Evolutionary conservation across 2,797 vertebrate species (phyloP).

Genomic region (Cyprinodon diabolis): DNA sequence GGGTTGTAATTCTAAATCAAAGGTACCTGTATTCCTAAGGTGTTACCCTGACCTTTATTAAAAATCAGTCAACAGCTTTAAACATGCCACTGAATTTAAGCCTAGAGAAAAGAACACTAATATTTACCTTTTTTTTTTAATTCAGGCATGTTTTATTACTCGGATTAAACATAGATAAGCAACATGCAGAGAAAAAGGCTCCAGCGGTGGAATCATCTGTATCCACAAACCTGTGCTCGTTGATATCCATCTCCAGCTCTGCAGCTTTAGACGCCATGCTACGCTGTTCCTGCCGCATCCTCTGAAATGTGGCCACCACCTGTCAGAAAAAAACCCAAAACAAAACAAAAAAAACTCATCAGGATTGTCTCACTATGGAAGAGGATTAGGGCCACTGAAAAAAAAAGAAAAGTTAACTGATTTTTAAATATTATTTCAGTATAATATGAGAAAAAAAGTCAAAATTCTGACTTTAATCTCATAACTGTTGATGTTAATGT

Average conservation of each 20-base stretch:
- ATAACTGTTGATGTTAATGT: no score
- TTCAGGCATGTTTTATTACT: not conserved
- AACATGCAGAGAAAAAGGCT: not conserved
- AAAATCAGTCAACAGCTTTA: not conserved
- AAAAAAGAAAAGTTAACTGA: no score
- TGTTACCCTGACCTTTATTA: no score
- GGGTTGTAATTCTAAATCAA: not conserved
- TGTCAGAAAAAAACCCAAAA: slow-evolving; percentile 51
- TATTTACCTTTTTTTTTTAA: not conserved
- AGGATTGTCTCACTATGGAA: not conserved
- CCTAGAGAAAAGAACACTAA: not conserved
- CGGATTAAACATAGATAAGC: not conserved
- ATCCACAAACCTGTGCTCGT: slow-evolving; percentile 87
- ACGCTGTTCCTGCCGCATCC: slow-evolving; percentile 92
- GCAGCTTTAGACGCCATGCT: slow-evolving; percentile 90
- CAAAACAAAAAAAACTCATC: not conserved
- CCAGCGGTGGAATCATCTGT: no score
- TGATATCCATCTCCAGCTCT: slow-evolving; percentile 93
- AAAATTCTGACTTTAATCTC: no score
- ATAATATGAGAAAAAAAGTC: no score
- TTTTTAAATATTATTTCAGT: no score
- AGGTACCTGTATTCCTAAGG: no score
- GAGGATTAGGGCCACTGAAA: no score
- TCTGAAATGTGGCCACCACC: slow-evolving; percentile 93
- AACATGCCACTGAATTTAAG: not conserved